Evolutionary conservation across 2,797 vertebrate genomes (phyloP).

Genomic region (Hypotaenidia okinawae): DNA sequence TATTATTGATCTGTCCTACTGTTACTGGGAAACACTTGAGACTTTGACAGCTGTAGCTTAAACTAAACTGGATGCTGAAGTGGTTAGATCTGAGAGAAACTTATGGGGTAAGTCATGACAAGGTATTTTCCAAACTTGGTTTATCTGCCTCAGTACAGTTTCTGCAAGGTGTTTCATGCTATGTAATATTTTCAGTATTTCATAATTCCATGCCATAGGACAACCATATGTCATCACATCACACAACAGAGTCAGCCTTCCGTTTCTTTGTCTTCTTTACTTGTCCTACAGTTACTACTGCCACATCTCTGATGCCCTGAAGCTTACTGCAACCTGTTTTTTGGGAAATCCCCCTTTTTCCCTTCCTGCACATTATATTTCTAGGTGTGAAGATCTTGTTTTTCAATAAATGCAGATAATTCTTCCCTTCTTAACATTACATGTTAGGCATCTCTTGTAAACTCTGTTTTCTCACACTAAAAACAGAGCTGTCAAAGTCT

Average conservation of each 20-base stretch:
- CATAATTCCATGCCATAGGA: accelerated
- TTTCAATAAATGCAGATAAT: background rate
- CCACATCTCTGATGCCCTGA: background rate
- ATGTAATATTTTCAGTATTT: background rate
- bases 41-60: background rate
- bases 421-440: background rate
- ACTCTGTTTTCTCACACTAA: background rate
- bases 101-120: background rate
- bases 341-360: background rate
- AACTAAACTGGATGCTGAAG: background rate
- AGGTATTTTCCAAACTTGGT: background rate
- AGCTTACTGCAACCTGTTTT: background rate
- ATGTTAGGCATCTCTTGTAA: background rate
- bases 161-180: background rate
- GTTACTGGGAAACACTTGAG: background rate
- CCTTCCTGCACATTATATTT: background rate
- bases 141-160: background rate
- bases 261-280: background rate
- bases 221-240: background rate
- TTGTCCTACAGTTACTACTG: background rate
- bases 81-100: background rate
- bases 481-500: background rate
- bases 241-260: accelerated
- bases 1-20: background rate
- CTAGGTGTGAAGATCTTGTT: background rate